Percentiles rank a stretch among this genome's conserved stretches.
Evolutionary conservation across 2,888 invertebrate species (phyloP).

Genomic region (Auanema freiburgensis): DNA sequence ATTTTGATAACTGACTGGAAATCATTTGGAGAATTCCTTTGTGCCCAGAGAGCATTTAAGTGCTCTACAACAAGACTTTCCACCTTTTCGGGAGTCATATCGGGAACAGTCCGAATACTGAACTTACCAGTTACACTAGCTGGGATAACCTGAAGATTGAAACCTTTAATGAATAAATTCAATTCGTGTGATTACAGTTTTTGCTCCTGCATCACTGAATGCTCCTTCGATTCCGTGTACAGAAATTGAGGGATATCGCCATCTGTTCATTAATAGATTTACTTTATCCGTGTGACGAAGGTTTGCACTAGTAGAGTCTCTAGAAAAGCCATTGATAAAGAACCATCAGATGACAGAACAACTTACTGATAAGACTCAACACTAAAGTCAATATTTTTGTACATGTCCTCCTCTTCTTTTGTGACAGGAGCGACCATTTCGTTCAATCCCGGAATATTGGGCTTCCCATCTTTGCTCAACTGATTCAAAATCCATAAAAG

Average conservation of each 20-base stretch:
- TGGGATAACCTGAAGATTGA: conserved; percentile 68
- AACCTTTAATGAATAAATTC: no score
- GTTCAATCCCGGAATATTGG: conserved; percentile 74
- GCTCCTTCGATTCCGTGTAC: conserved; percentile 94
- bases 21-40: conserved; percentile 77
- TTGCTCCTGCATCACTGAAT: conserved; percentile 86
- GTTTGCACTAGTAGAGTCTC: conserved; percentile 73
- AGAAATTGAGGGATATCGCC: conserved; percentile 90
- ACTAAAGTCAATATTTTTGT: conserved; percentile 84
- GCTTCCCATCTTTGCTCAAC: conserved; percentile 83
- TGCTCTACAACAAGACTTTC: conserved; percentile 76
- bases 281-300: conserved; percentile 75
- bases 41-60: conserved; percentile 78
- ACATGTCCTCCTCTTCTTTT: conserved; percentile 70
- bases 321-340: conserved; percentile 71
- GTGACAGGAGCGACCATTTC: conserved; percentile 77
- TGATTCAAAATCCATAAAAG: conserved; percentile 82
- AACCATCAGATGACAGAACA: conserved; percentile 68
- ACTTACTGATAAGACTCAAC: conserved; percentile 64
- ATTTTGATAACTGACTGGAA: conserved; percentile 72
- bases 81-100: conserved; percentile 84
- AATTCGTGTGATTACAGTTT: no score
- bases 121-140: conserved; percentile 85
- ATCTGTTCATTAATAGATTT: conserved; percentile 86
- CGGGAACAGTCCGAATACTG: conserved; percentile 92